Conservation (phyloP, 1,140 invertebrate genomes). For the Bombus vancouverensis region DNA sequence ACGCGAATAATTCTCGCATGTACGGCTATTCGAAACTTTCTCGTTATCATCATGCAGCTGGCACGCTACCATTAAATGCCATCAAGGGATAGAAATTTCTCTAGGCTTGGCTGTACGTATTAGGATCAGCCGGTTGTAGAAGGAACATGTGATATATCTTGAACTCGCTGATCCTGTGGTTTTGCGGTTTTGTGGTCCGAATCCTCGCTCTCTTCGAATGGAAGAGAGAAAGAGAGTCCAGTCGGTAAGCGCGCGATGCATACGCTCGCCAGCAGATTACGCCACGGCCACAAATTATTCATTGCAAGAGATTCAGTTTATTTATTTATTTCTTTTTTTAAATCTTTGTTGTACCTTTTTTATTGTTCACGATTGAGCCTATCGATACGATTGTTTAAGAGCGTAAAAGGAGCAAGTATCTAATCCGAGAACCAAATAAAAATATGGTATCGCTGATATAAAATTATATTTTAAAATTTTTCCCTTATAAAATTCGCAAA, state of each 20-base stretch:
- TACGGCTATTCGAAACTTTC: too few species aligned
- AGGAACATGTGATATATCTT: constrained; percentile 49
- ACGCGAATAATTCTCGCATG: not conserved
- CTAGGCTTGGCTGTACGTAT: not conserved
- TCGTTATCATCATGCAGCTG: too few species aligned
- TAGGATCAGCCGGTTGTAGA: constrained; percentile 2
- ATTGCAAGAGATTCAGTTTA: not conserved
- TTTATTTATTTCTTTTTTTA: not conserved
- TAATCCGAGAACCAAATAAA: too few species aligned
- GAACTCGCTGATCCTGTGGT: constrained; percentile 35
- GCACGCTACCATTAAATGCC: not conserved
- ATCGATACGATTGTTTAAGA: too few species aligned
- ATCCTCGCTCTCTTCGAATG: constrained; percentile 11
- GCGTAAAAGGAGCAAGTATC: too few species aligned
- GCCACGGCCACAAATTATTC: constrained; percentile 47
- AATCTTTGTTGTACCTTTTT: too few species aligned
- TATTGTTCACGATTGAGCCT: too few species aligned
- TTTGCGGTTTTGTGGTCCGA: constrained; percentile 49
- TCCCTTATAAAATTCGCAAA: too few species aligned
- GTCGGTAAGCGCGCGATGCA: constrained; percentile 60
- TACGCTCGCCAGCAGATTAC: constrained; percentile 58
- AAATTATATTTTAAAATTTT: too few species aligned
- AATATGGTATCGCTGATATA: too few species aligned
- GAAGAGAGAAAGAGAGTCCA: constrained; percentile 3
- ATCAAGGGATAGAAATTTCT: constrained; percentile 24